A percentile compares a stretch with the other conserved stretches of the same genome.
phyloP scores from a whole-genome alignment of 2,797 vertebrate genomes.

The Telmatherina bonti region DNA sequence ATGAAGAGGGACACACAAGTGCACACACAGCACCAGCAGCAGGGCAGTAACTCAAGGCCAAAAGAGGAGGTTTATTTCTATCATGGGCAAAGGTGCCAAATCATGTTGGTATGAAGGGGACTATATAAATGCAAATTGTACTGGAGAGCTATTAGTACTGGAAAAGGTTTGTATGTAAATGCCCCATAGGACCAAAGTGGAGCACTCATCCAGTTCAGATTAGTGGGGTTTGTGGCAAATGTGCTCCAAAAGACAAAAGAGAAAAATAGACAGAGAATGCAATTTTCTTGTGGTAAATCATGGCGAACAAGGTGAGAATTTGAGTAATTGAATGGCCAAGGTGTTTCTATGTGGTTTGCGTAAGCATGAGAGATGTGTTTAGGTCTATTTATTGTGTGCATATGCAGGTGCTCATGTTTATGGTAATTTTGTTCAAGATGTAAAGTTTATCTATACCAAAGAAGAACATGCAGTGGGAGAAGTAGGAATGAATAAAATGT shows the following conservation, averaged over 20 bases:
- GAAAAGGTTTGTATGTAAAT: conserved; percentile 88
- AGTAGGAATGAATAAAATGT: neutral
- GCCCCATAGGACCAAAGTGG: conserved; percentile 78
- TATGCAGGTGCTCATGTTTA: conserved; percentile 38
- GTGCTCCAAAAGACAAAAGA: conserved; percentile 79
- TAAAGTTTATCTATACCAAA: conserved; percentile 2
- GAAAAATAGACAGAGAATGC: conserved; percentile 66
- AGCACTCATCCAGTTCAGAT: conserved; percentile 82
- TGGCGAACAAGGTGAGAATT: conserved; percentile 82
- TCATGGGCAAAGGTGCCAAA: conserved; percentile 85
- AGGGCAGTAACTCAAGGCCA: conserved; percentile 84
- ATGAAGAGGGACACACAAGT: conserved; percentile 58
- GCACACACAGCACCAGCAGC: conserved; percentile 57
- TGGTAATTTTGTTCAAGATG: conserved; percentile 31
- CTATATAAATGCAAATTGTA: conserved; percentile 91
- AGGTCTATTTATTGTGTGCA: conserved; percentile 43
- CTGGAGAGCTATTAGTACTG: conserved; percentile 86
- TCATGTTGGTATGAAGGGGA: conserved; percentile 86
- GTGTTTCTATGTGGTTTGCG: conserved; percentile 68
- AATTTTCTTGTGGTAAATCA: conserved; percentile 80
- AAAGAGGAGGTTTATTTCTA: conserved; percentile 85
- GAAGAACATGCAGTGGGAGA: neutral
- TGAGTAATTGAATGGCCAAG: conserved; percentile 82
- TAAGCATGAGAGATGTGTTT: conserved; percentile 55
- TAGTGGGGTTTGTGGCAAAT: conserved; percentile 77